These are phyloP conservation scores for Germaria angustata DNA, from an alignment of 2,888 invertebrate species.

Conservation along the genomic window DNA sequence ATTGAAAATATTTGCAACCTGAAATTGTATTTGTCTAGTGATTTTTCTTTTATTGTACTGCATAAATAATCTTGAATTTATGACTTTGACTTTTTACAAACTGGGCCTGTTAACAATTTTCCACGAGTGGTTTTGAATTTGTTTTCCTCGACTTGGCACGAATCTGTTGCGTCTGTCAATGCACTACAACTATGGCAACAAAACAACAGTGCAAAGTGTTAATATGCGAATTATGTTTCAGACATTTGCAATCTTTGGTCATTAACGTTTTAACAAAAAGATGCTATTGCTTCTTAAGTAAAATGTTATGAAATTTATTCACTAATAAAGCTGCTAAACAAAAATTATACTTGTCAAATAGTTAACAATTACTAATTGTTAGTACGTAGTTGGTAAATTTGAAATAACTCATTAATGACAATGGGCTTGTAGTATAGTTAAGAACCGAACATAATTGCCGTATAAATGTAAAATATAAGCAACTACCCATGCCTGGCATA, in stretches of 20 bases:
- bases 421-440: neutral
- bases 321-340: conserved; percentile 30
- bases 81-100: conserved; percentile 37
- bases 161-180: conserved; percentile 6
- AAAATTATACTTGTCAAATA: conserved; percentile 33
- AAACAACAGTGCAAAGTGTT: neutral
- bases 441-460: too few species aligned
- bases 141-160: conserved; percentile 22
- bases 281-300: neutral
- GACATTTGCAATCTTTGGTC: conserved; percentile 64
- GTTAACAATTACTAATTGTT: conserved; percentile 15
- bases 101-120: neutral
- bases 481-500: too few species aligned
- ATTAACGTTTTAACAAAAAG: conserved; percentile 51
- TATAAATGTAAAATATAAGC: too few species aligned
- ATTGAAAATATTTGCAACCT: neutral
- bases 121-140: neutral
- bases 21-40: neutral
- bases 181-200: neutral
- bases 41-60: neutral
- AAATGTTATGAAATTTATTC: conserved; percentile 30
- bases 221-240: conserved; percentile 57
- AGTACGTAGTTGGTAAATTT: neutral
- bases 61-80: neutral
- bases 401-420: neutral